Evolutionary conservation across 1,140 invertebrate genomes (phyloP), one percentile per base, ranked within the genome.

Genomic region (Zaprionus lachaisei): DNA sequence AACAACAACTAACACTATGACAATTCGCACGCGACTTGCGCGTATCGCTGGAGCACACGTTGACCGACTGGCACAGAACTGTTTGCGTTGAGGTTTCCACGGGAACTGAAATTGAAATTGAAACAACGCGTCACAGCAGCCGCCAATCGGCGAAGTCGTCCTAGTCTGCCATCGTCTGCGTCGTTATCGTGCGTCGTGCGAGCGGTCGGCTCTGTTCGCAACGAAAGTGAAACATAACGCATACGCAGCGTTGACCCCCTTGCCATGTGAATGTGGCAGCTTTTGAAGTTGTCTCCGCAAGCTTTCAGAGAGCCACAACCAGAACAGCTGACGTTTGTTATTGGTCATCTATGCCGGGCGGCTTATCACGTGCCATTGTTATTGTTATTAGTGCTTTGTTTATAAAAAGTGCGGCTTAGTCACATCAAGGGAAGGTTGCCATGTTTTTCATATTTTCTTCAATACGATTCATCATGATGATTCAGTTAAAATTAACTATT

Each of bases 261-360:
- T 75, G 62, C 38, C n/a, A 17, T 58, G 24, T 65, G 31, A 37
- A 68, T 61, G 69, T 49, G 28, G 63, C 49, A 84, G 82, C 82
- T 85, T 74, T 75, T 56, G 34, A 68, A 63, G 64, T 73, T 57
- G 17, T 31, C 72, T 37, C 60, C 9, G 14, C 9, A 37, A 85
- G 79, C 82, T 81, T 79, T 89, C 26, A 7, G 81, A 83, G 83
- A 77, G 80, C 11, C 17, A 11, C 5, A 28, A 31, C 22, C 22
- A 9, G n/a, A 89, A 85, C 89, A 91, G 89, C 84, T 91, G 89
- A 83, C 51, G 87, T 81, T 80, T 91, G 89, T 91, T 91, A 87
- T 91, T 79, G 47, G 31, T 20, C 37, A 15, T 55, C 58, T 68
- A n/a, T 70, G 84, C 84, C 84, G 84, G 81, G 64, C 65, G 78